Percentiles rank a stretch among this genome's conserved stretches.
phyloP scores from a whole-genome alignment of 2,888 invertebrate genomes.

The Nomada flava region DNA sequence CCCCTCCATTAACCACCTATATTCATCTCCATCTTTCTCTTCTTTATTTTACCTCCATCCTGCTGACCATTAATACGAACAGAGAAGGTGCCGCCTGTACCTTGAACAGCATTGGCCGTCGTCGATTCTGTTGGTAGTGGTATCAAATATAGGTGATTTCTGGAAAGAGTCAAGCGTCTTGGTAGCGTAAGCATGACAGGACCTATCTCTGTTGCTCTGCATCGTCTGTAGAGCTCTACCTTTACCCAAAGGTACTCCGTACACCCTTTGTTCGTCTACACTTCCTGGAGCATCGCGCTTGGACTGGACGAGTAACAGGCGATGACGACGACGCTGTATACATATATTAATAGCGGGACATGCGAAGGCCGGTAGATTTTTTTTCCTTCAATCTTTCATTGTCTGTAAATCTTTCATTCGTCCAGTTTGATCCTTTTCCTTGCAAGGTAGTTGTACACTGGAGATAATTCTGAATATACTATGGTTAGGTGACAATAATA shows the following conservation, averaged over 20 bases:
- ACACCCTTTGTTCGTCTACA: conserved; percentile 41
- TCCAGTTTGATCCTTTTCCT: conserved; percentile 14
- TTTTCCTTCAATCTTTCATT: conserved; percentile 14
- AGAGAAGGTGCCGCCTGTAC: conserved; percentile 48
- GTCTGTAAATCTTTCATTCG: conserved; percentile 20
- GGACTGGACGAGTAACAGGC: conserved; percentile 34
- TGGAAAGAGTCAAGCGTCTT: conserved; percentile 69
- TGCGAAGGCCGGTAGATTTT: conserved; percentile 10
- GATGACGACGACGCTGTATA: conserved; percentile 3
- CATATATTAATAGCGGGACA: not conserved
- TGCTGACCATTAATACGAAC: conserved; percentile 49
- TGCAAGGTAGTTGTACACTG: not conserved
- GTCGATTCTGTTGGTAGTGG: conserved; percentile 11
- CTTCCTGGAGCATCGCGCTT: conserved; percentile 25
- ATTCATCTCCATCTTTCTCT: conserved; percentile 28
- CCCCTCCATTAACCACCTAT: conserved; percentile 29
- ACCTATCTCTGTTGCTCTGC: conserved; percentile 10
- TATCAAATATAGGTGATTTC: conserved; percentile 67
- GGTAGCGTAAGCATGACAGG: conserved; percentile 51
- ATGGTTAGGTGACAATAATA: not conserved
- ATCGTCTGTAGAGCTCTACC: conserved; percentile 17
- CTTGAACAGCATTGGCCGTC: conserved; percentile 38
- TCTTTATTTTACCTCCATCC: conserved; percentile 35
- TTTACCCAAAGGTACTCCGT: conserved; percentile 23
- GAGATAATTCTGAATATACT: too few relatives aligned